Evolutionary conservation across 2,113 vertebrate species (phyloP).

Genomic region (Vulpes vulpes): DNA sequence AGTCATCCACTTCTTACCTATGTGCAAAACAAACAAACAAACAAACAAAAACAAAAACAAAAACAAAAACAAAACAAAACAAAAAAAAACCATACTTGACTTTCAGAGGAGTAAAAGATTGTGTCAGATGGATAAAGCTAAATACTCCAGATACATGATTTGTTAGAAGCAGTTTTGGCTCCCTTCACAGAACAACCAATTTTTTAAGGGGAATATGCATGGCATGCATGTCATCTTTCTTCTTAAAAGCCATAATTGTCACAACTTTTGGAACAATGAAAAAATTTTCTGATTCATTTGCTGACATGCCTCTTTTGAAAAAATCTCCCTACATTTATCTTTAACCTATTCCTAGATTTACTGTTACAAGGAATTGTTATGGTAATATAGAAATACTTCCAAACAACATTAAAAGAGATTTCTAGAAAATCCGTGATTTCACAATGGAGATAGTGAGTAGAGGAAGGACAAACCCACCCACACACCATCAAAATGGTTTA

Average conservation of each 20-base stretch:
- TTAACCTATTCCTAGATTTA: background rate
- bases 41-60: no score
- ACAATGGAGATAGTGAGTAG: background rate
- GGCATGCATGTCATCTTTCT: background rate
- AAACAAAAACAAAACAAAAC: background rate
- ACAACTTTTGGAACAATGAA: background rate
- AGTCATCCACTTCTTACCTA: background rate
- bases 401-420: background rate
- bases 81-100: background rate
- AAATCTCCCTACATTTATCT: background rate
- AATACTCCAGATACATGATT: background rate
- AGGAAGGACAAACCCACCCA: background rate
- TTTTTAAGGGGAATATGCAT: conserved; percentile 16
- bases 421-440: conserved; percentile 8
- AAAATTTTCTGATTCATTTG: background rate
- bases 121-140: background rate
- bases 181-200: background rate
- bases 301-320: background rate
- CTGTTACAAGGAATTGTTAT: background rate
- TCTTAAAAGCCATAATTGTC: background rate
- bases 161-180: background rate
- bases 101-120: background rate
- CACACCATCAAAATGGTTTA: background rate
- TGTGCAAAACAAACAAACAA: no score
- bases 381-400: background rate